Conservation (phyloP, 53 echinoderm and acorn worm species). For the Paracentrotus lividus region DNA sequence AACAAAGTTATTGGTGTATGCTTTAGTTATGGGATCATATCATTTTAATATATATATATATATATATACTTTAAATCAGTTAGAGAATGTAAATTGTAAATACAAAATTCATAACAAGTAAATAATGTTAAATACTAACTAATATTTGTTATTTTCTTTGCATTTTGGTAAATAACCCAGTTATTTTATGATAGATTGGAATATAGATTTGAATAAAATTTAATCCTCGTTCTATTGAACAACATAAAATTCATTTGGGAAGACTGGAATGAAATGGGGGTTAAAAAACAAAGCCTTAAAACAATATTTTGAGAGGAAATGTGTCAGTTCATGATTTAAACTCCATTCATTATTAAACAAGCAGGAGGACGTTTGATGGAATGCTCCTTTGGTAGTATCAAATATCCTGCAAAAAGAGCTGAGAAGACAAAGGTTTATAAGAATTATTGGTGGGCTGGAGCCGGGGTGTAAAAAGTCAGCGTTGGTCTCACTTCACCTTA, state of each 20-base stretch:
- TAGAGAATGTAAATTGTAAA: too few species aligned
- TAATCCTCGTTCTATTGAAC: too few species aligned
- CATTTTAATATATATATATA: too few species aligned
- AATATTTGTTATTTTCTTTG: too few species aligned
- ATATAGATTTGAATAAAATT: too few species aligned
- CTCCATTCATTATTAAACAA: constrained; percentile 43
- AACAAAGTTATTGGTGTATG: too few species aligned
- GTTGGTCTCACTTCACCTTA: constrained; percentile 13
- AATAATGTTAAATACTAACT: too few species aligned
- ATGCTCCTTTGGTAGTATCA: constrained; percentile 50
- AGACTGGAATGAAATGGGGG: neutral
- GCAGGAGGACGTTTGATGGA: constrained; percentile 41
- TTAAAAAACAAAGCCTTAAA: constrained; percentile 19
- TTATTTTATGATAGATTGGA: too few species aligned
- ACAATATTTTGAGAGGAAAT: neutral
- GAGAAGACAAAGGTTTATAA: constrained; percentile 15
- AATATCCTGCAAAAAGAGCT: neutral
- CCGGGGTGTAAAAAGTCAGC: constrained; percentile 18
- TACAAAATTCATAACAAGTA: too few species aligned
- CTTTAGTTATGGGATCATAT: too few species aligned
- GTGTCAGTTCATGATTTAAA: constrained; percentile 33
- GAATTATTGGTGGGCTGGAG: constrained; percentile 35
- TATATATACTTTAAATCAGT: too few species aligned
- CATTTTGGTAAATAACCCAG: too few species aligned
- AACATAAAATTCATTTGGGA: neutral